Evolutionary conservation across 2,113 vertebrate genomes (phyloP).

Genomic region (Hiodon tergisus): DNA sequence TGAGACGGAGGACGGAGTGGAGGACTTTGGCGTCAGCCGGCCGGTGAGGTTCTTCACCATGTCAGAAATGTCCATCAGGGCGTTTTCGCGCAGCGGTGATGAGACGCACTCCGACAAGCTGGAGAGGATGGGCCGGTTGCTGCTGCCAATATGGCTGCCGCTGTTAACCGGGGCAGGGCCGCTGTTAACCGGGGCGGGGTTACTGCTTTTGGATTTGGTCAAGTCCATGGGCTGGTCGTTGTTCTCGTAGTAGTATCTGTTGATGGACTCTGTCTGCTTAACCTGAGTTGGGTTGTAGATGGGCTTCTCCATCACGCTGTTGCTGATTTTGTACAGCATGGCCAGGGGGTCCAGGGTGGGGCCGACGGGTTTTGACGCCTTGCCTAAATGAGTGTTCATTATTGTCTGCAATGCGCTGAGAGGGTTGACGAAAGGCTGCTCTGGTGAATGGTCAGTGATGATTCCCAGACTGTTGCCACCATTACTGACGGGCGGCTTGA

Average conservation of each 20-base stretch:
- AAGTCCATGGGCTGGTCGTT: constrained; percentile 96
- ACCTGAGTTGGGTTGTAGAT: constrained; percentile 71
- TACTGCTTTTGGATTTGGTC: constrained; percentile 88
- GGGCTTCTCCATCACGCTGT: constrained; percentile 94
- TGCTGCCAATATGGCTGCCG: constrained; percentile 39
- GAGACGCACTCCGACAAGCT: constrained; percentile 69
- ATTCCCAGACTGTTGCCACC: constrained; percentile 85
- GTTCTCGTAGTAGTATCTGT: constrained; percentile 77
- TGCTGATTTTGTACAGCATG: constrained; percentile 94
- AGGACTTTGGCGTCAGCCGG: constrained; percentile 93
- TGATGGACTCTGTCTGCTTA: constrained; percentile 75
- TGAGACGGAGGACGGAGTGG: constrained; percentile 87
- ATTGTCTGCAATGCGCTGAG: constrained; percentile 95
- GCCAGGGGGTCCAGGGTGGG: constrained; percentile 86
- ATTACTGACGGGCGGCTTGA: constrained; percentile 77
- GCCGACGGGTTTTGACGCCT: constrained; percentile 83
- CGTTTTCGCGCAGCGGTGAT: constrained; percentile 84
- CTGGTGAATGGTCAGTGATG: constrained; percentile 91
- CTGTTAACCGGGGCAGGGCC: constrained; percentile 38
- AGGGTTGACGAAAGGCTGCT: constrained; percentile 89
- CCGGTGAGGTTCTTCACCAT: constrained; percentile 99
- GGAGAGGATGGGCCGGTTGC: constrained; percentile 61
- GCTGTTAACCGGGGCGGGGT: constrained; percentile 42
- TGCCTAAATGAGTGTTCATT: constrained; percentile 97
- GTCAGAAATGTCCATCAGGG: constrained; percentile 97